Evolutionary conservation across 1,140 invertebrate species (phyloP), one percentile per base, ranked within the genome.

Genomic region (Temnothorax nylanderi): DNA sequence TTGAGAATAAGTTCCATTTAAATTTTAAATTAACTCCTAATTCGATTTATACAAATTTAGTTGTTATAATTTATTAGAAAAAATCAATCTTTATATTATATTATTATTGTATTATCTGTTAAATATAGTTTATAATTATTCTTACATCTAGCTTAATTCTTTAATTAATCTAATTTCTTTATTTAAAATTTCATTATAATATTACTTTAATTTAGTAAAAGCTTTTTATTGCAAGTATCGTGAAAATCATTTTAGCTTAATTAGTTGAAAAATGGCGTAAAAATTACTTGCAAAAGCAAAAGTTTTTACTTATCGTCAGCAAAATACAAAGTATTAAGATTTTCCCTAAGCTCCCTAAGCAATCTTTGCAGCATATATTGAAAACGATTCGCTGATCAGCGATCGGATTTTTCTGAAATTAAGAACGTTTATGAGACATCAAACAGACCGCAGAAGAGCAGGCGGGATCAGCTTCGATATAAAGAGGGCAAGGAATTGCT

Each of bases 341-440:
- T 60, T 44, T 26, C 18, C 26, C 26, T 26, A 26, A 16, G 26
- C 6, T 16, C 21, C n/a, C 6, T 34, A 51, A 65, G 26, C 41
- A 77, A 32, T 2, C 65, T 65, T 49, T 65, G 11, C 11, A 78
- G 11, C 44, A 7, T 58, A 21, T 49, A 78, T 78, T 64, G 41
- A 65, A 49, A 78, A 41, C 34, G 65, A 72, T 72, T 56, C 21
- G n/a, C 37, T 64, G 41, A 78, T 32, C 65, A 58, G 13, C 37
- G 37, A 54, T 11, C 11, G 51, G 5, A 58, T 84, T 75, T 60
- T 72, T 69, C 21, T 26, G 49, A 82, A 56, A 82, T 58, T 84
- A 81, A 81, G 21, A 65, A 71, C 10, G 18, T 80, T 80, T 80
- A 21, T 3, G 3, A 49, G 26, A 84, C 71, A 84, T 84, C 81